Conservation (phyloP, 2,113 vertebrate genomes). For the Muntiacus reevesi region DNA sequence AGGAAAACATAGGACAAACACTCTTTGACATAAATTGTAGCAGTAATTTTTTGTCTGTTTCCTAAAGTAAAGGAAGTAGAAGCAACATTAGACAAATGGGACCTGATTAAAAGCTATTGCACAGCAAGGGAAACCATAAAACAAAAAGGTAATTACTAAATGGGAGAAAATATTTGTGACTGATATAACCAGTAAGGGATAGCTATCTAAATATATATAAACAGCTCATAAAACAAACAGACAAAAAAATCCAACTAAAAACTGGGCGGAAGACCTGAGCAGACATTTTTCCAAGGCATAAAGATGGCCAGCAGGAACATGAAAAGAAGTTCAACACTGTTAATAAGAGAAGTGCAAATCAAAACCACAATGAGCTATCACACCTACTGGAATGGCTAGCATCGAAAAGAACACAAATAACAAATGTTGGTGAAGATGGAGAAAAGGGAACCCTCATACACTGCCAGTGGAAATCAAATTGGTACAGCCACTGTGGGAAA, state of each 20-base stretch:
- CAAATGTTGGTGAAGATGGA: neutral
- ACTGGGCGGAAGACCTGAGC: neutral
- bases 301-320: neutral
- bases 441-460: neutral
- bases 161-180: neutral
- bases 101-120: neutral
- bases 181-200: neutral
- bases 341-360: neutral
- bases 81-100: neutral
- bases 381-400: neutral
- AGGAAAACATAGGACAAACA: neutral
- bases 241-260: neutral
- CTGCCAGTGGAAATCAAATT: neutral
- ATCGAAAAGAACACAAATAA: neutral
- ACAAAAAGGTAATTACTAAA: neutral
- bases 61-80: neutral
- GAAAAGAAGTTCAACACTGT: neutral
- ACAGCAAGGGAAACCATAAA: neutral
- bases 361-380: neutral
- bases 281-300: neutral
- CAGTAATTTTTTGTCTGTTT: neutral
- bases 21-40: neutral
- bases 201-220: neutral
- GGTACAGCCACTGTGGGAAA: neutral
- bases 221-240: neutral